Conservation (phyloP, 2,113 vertebrate genomes). For the Ardeotis arabs region DNA sequence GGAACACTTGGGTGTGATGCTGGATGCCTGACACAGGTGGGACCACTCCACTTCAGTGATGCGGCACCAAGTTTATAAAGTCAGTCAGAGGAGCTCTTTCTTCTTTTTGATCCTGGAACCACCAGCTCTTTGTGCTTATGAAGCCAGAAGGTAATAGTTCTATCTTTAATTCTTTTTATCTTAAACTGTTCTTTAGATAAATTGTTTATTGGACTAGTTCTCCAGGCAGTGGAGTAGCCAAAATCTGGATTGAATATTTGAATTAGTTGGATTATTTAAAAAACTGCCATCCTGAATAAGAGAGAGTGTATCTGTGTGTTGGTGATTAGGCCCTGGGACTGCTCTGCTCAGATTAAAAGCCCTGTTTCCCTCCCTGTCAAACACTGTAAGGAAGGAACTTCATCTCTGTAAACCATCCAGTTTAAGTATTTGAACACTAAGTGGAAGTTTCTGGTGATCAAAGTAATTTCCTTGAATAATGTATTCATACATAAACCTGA, state of each 20-base stretch:
- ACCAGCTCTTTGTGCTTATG: fast-evolving
- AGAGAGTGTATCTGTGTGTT: not conserved
- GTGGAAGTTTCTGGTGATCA: conserved; percentile 74
- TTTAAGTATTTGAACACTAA: conserved; percentile 73
- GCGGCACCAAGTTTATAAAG: not conserved
- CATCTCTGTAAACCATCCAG: conserved; percentile 64
- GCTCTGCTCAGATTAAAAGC: conserved; percentile 34
- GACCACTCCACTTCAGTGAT: not conserved
- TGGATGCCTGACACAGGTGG: not conserved
- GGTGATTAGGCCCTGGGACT: not conserved
- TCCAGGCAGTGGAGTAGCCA: not conserved
- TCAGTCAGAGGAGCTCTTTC: fast-evolving
- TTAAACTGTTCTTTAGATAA: not conserved
- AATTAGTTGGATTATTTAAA: not conserved
- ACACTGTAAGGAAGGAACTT: conserved; percentile 58
- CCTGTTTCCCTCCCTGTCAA: conserved; percentile 46
- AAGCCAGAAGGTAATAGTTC: not conserved
- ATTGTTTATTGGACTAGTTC: not conserved
- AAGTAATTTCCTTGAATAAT: conserved; percentile 73
- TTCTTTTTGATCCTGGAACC: not conserved
- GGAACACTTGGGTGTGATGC: not conserved
- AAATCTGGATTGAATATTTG: not conserved
- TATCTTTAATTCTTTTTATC: not conserved
- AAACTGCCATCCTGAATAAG: not conserved
- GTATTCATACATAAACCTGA: conserved; percentile 73